These are phyloP conservation scores for Dioctria rufipes DNA, from an alignment of 2,888 invertebrate genomes.

Conservation along the genomic window DNA sequence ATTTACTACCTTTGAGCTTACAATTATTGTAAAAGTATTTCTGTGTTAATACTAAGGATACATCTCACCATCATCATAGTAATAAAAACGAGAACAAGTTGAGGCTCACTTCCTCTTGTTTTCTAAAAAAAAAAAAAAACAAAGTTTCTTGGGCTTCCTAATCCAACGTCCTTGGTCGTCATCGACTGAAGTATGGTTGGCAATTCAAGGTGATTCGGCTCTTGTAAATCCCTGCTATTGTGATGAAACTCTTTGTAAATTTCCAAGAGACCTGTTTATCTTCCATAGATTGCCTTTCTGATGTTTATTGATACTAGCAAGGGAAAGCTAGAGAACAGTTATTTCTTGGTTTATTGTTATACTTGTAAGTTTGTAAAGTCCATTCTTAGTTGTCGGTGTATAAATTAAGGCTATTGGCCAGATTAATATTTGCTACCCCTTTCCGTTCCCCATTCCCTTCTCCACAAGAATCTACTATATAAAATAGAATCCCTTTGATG, in stretches of 20 bases:
- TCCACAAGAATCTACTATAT: neutral
- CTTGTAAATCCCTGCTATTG: neutral
- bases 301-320: constrained; percentile 10
- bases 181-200: constrained; percentile 4
- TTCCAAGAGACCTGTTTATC: constrained; percentile 28
- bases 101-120: constrained; percentile 27
- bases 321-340: neutral
- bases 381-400: constrained; percentile 18
- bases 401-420: constrained; percentile 28
- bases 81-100: constrained; percentile 18
- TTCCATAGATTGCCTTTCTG: constrained; percentile 21
- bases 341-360: constrained; percentile 25
- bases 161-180: constrained; percentile 6
- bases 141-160: neutral
- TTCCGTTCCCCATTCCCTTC: neutral
- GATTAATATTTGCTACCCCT: constrained; percentile 11
- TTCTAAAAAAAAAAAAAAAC: neutral
- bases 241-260: neutral
- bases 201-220: neutral
- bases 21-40: neutral
- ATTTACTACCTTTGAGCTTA: neutral
- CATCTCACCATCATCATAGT: neutral
- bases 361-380: constrained; percentile 12
- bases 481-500: neutral
- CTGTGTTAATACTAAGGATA: constrained; percentile 20